Percentiles rank a stretch among this genome's conserved stretches.
Evolutionary conservation across 1,140 invertebrate species (phyloP).

Genomic region (Nasonia vitripennis): DNA sequence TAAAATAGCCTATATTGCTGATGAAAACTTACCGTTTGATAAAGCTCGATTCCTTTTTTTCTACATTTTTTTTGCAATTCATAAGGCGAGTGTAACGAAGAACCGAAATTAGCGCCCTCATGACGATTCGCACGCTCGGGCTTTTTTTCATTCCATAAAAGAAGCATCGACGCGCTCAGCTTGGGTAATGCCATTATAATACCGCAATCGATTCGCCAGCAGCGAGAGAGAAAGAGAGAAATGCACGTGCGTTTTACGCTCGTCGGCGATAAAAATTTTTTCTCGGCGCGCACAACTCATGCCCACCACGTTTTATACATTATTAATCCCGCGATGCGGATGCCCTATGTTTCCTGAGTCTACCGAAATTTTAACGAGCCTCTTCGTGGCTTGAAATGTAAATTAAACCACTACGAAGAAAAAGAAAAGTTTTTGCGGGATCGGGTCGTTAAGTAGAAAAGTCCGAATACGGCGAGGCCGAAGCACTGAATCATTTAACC

Average conservation of each 20-base stretch:
- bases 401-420: too few relatives aligned
- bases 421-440: too few relatives aligned
- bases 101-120: too few relatives aligned
- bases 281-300: not conserved
- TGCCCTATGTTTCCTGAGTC: too few relatives aligned
- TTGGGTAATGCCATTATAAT: not conserved
- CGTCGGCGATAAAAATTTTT: not conserved
- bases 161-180: not conserved
- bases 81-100: too few relatives aligned
- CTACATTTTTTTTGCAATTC: not conserved
- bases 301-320: not conserved
- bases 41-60: not conserved
- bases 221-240: not conserved
- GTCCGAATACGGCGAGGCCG: too few relatives aligned
- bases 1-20: slow-evolving; percentile 16
- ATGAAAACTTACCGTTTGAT: slow-evolving; percentile 7
- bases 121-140: too few relatives aligned
- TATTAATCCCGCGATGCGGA: too few relatives aligned
- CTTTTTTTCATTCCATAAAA: not conserved
- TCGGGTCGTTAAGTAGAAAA: too few relatives aligned
- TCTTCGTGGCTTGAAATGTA: too few relatives aligned
- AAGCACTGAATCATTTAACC: too few relatives aligned
- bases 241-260: not conserved
- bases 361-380: too few relatives aligned
- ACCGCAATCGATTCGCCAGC: not conserved